Evolutionary conservation across 2,888 invertebrate species (phyloP), one percentile per base, ranked within the genome.

Genomic region (Caenorhabditis virilis): DNA sequence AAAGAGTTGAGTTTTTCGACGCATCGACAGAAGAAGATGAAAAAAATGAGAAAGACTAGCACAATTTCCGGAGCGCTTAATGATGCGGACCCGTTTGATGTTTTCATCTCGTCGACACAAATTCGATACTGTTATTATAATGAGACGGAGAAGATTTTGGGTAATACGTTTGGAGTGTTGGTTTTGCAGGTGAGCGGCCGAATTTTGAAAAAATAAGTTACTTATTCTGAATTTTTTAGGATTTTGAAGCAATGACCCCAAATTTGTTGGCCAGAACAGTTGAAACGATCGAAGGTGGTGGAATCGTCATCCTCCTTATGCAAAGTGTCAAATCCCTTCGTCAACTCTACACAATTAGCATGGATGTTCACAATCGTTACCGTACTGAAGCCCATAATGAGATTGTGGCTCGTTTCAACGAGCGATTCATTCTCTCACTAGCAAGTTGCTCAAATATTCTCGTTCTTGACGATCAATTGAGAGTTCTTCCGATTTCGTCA

Each of bases 241-340:
- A 95, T 84, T 95, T 95, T 87, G 97, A 99, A 87, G 95, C 95
- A 0, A 84, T 99, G 1, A 97, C 95, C 1, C 97, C 98, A 0
- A 98, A 99, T 86, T 86, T 97, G 65, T 87, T 98, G 83, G 97
- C 97, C 0, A 88, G 97, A 52, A 95, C 97, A 0, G 88, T 99
- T 70, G 98, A 98, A 87, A 99, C 98, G 0, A 93, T 98, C 0
- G 94, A 95, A 86, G 98, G 97, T 22, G 93, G 93, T n/a, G 87
- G 97, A 0, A 89, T 98, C 54, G 81, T 88, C 16, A 89, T 95
- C 47, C 87, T 99, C 63, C 87, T 99, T 7, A 86, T 98, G 15
- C 89, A 91, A 82, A 89, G 90, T 0, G 88, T 98, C 82, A 88
- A 88, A 55, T 95, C 95, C 0, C 86, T 99, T 23, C 90, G 92